Evolutionary conservation across 2,888 invertebrate species (phyloP), one percentile per base, ranked within the genome.

Genomic region (Cyrtodaria siliqua): DNA sequence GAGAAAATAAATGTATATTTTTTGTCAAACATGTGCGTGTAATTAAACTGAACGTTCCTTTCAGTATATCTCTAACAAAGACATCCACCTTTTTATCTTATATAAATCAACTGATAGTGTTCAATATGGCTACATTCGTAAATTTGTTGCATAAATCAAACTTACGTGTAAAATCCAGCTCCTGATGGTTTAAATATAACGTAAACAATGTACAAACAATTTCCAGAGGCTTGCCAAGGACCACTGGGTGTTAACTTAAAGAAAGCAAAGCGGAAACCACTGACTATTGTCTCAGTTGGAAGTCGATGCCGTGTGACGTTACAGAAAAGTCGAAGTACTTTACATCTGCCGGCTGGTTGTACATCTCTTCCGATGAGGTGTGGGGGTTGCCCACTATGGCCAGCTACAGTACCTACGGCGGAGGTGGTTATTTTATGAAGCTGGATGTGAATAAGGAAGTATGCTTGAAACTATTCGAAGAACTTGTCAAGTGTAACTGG

Each of bases 401-500:
- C 6, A 42, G 50, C 16, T 80, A 80, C 38, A 59, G 29, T 6
- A 70, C 66, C 0, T 80, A 80, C 47, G 63, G 55, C n/a, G 80
- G 80, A 9, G 80, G 80, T 27, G 80, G 80, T 6, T 80, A 80
- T 55, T 80, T 80, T 62, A 80, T 80, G 80, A 80, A 69, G 60
- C 70, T 80, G 8, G 80, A 80, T 29, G 80, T 80, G n/a, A 80
- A 80, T 60, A 59, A 49, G 18, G 76, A 80, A 3, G 80, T 80
- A 0, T 70, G 76, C 24, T 27, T 55, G 3, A 70, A 63, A 24
- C 76, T 80, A n/a, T 80, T 80, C 60, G n/a, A 53, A n/a, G 80
- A 80, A 50, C 76, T 91, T 4, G 55, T 76, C 2, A 24, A 71
- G 1, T 55, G 71, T 42, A 56, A 71, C 8, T 91, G 91, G 91